Base-by-base conservation (phyloP, 1,140 invertebrate species). In the Spodoptera frugiperda region DNA sequence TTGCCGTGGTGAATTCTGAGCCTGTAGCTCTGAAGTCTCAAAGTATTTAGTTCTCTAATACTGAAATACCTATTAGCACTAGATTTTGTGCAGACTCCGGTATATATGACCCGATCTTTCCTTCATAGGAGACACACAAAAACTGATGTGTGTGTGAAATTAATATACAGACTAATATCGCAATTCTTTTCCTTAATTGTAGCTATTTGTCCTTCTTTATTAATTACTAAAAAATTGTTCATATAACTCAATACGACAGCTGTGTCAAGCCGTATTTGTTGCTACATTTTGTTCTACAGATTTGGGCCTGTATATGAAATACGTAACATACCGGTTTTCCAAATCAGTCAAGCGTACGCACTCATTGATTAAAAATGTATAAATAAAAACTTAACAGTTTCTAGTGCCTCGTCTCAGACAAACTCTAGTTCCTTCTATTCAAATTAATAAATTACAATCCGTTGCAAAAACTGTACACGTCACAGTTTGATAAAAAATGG, bases 321-420 rank as follows among this genome's bases (percentile, higher is more conserved):
- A 44, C 33, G 33, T 61, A 44, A 44, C 6, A 39, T 61, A 61
- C 57, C 33, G 30, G 57, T 61, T 61, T 15, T 44, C 33, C 33
- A 17, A 61, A 61, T 61, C 17, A 19, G 33, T 61, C 57, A 11
- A 44, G n/a, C n/a, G 33, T 44, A 61, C 57, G n/a, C 57, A 61
- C 57, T 61, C 57, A 61, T 39, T 61, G 57, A 61, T 61, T 61
- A 44, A 61, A 61, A 61, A 8, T 44, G 3, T 17, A 17, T 17
- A 61, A 61, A 39, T 30, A 39, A 9, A 39, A 44, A 19, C 33
- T n/a, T 61, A 44, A 17, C 33, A 61, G n/a, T 44, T 61, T n/a
- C 25, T 59, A 44, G 57, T 12, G 44, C 17, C 15, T 44, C 30
- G 14, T 15, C 33, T 44, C n/a, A 61, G 15, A 44, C 30, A 44